Base-by-base conservation (phyloP, 2,797 vertebrate species). In the Sciurus vulgaris region DNA sequence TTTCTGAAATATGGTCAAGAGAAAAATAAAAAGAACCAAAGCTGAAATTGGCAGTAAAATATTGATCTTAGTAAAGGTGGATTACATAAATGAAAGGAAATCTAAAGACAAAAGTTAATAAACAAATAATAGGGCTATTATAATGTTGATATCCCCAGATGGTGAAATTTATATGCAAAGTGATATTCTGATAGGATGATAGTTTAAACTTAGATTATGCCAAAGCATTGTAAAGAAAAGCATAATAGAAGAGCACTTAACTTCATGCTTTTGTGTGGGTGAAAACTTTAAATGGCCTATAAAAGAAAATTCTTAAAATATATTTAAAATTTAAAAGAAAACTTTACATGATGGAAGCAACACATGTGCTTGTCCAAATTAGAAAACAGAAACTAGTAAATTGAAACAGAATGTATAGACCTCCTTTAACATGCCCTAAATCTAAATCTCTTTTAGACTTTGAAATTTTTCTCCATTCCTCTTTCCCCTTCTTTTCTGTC, bases 51-150 rank as follows among this genome's bases (percentile, higher is more conserved):
- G 49, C 7, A 0, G 10, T 30, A 70, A 20, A 73, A 49, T 10
- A 63, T 14, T 49, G 49, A 33, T 61, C 22, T 83, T 73, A 73
- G 12, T 24, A 51, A 8, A 49, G 3, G 22, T 2, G 30, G 18
- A 33, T 49, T 35, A 49, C 5, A 63, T 22, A 63, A 35, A 73
- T n/a, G 61, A 26, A 24, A 10, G 49, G 10, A 73, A 63, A 61
- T 30, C 1, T 70, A 72, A 9, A 61, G 30, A 4, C 15, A 22
- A 63, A 83, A 38, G 11, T 8, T 63, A 28, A 73, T 30, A 33
- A 72, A 73, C 5, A 2, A 49, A n/a, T 4, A 18, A 38, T 49
- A 17, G 33, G 20, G 0, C 7, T 4, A 7, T 47, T 5, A 3
- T n/a, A 70, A 47, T 35, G 14, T 28, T 59, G 51, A 47, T 47